phyloP scores from a whole-genome alignment of 2,113 vertebrate species.

The Rhinolophus sinicus region DNA sequence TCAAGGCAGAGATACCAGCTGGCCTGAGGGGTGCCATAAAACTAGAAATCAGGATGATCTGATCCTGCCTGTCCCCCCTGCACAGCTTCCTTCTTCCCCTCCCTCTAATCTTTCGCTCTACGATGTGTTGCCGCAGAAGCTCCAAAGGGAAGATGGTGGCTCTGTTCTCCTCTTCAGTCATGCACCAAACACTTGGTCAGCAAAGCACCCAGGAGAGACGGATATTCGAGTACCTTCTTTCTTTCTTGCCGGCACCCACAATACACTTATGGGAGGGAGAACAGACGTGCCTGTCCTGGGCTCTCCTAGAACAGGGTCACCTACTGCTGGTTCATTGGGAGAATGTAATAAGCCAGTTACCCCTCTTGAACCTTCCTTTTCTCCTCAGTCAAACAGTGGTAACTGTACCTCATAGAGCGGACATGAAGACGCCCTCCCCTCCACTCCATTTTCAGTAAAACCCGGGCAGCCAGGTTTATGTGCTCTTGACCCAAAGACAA shows the following conservation, averaged over 20 bases:
- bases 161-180: background rate
- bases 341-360: background rate
- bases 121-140: accelerated
- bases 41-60: no score
- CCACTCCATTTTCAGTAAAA: background rate
- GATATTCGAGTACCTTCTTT: background rate
- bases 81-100: no score
- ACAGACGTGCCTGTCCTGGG: background rate
- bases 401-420: background rate
- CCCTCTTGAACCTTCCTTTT: background rate
- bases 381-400: background rate
- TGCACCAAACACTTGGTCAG: background rate
- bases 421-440: background rate
- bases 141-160: background rate
- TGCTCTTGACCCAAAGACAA: background rate
- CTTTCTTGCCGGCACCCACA: background rate
- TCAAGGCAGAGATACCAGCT: background rate
- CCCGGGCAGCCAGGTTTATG: no score
- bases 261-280: background rate
- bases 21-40: background rate
- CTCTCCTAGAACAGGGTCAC: background rate
- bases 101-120: background rate
- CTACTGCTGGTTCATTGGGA: background rate
- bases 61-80: background rate
- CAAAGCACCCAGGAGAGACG: background rate